phyloP scores from a whole-genome alignment of 2,888 invertebrate species.

The Pharmacophagus antenor region DNA sequence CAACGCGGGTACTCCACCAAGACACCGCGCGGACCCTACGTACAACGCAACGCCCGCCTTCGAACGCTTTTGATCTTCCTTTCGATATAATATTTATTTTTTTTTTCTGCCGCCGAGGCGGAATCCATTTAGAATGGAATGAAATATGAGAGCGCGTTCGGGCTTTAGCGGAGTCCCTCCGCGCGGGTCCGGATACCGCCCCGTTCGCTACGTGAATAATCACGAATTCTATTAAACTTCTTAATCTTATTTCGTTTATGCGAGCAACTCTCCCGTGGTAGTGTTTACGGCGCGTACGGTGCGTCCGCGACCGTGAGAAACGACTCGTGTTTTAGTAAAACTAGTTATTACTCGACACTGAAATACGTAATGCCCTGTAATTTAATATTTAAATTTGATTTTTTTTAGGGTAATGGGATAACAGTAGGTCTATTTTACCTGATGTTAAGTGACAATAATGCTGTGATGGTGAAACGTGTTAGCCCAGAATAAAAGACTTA shows the following conservation, averaged over 20 bases:
- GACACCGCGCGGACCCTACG: conserved; percentile 48
- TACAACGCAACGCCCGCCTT: conserved; percentile 32
- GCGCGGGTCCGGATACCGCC: conserved; percentile 37
- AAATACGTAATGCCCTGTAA: conserved; percentile 20
- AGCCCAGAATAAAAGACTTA: no score
- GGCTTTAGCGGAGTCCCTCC: conserved; percentile 41
- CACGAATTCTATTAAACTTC: conserved; percentile 46
- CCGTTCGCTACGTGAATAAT: conserved; percentile 51
- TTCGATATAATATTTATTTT: conserved; percentile 70
- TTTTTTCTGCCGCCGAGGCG: conserved; percentile 52
- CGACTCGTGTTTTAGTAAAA: conserved; percentile 23
- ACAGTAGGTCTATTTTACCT: no score
- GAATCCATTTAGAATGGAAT: conserved; percentile 63
- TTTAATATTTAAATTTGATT: conserved; percentile 18
- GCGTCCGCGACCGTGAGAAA: conserved; percentile 37
- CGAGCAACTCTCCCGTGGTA: conserved; percentile 39
- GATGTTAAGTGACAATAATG: no score
- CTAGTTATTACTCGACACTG: conserved; percentile 32
- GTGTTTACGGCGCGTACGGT: conserved; percentile 35
- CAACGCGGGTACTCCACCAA: conserved; percentile 53
- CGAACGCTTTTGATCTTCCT: conserved; percentile 67
- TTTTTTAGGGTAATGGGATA: no score
- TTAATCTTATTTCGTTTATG: conserved; percentile 49
- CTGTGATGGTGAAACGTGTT: no score
- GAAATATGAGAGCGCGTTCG: conserved; percentile 48